Evolutionary conservation across 2,888 invertebrate species (phyloP).

Genomic region (Byasa hedistus): DNA sequence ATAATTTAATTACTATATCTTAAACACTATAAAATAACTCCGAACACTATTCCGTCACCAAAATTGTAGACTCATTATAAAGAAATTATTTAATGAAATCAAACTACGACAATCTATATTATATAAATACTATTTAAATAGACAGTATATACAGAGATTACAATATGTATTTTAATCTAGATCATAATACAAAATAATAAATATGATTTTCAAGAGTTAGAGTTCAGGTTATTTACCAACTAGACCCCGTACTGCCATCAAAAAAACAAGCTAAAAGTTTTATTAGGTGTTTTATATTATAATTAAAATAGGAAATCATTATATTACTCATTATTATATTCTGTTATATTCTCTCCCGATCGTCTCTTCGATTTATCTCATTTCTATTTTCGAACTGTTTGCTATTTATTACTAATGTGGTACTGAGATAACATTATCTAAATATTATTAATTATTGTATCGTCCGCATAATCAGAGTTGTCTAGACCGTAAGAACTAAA

Average conservation of each 20-base stretch:
- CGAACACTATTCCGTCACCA: background rate
- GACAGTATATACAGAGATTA: too few species aligned
- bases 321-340: too few species aligned
- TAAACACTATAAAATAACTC: constrained; percentile 16
- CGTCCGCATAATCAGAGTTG: background rate
- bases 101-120: background rate
- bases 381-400: constrained; percentile 5
- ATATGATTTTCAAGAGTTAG: background rate
- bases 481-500: background rate
- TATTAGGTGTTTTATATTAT: too few species aligned
- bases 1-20: constrained; percentile 17
- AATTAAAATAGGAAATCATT: too few species aligned
- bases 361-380: background rate
- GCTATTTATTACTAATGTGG: constrained; percentile 1
- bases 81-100: background rate
- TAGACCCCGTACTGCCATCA: too few species aligned
- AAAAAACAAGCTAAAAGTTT: too few species aligned
- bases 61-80: background rate
- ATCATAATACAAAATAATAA: too few species aligned
- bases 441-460: background rate
- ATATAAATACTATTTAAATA: too few species aligned
- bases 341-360: background rate
- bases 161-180: too few species aligned
- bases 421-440: background rate
- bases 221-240: too few species aligned